A percentile compares a stretch with the other conserved stretches of the same genome.
Conservation (phyloP, 2,113 vertebrate species). For the Dendrocopos noguchii region DNA sequence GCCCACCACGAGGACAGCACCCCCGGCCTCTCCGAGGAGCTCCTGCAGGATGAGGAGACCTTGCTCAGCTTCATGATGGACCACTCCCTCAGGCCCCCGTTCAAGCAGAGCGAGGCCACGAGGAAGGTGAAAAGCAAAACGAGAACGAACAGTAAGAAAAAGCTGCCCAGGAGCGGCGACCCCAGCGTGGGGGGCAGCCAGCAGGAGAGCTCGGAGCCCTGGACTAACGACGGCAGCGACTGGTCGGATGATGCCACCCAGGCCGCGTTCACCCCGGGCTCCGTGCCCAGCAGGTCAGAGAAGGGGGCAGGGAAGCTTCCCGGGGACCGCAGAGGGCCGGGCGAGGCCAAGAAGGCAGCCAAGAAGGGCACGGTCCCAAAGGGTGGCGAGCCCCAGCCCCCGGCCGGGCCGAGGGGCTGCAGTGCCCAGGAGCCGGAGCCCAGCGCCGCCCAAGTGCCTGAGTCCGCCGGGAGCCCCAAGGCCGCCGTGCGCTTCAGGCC, state of each 20-base stretch:
- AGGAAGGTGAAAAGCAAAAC: conserved; percentile 83
- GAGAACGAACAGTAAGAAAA: conserved; percentile 81
- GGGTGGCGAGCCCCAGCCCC: conserved; percentile 81
- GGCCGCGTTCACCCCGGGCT: conserved; percentile 53
- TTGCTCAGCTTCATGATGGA: conserved; percentile 97
- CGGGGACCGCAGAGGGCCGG: conserved; percentile 25
- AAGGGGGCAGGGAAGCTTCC: conserved; percentile 63
- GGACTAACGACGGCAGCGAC: conserved; percentile 62
- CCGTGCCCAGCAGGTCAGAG: conserved; percentile 60
- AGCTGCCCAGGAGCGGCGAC: conserved; percentile 59
- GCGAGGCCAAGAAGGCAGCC: conserved; percentile 61
- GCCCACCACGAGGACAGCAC: conserved; percentile 84
- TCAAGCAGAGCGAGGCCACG: conserved; percentile 86
- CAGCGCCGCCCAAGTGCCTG: conserved; percentile 80
- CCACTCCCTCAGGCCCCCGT: conserved; percentile 88
- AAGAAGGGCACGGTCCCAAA: conserved; percentile 79
- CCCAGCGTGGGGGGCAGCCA: conserved; percentile 21
- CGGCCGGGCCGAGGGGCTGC: conserved; percentile 70
- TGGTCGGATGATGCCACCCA: conserved; percentile 66
- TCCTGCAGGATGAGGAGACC: conserved; percentile 92
- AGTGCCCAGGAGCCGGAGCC: conserved; percentile 40
- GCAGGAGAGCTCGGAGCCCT: conserved; percentile 51
- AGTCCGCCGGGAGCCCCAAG: conserved; percentile 74
- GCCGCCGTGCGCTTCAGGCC: conserved; percentile 78
- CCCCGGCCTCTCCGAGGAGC: conserved; percentile 90